Evolutionary conservation across 2,888 invertebrate species (phyloP).

Genomic region (Scaptomyza tumidula): DNA sequence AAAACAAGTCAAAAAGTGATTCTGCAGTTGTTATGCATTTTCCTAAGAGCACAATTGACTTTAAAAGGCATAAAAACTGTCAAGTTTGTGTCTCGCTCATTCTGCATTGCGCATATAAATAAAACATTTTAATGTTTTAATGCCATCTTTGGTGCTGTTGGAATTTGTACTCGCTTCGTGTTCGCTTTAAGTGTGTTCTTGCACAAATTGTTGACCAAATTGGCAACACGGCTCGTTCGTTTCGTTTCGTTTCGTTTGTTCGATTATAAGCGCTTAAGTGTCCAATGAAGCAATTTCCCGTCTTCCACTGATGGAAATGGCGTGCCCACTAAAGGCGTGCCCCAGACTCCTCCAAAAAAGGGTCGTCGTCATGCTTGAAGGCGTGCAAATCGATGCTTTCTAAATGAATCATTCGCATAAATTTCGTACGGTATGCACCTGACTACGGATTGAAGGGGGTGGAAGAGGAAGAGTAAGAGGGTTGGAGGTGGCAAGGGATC

Average conservation of each 20-base stretch:
- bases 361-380: constrained; percentile 37
- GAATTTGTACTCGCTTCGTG: constrained; percentile 47
- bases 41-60: constrained; percentile 20
- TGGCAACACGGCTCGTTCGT: constrained; percentile 46
- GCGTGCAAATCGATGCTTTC: constrained; percentile 50
- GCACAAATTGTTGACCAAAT: constrained; percentile 66
- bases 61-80: constrained; percentile 20
- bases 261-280: constrained; percentile 28
- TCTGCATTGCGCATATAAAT: constrained; percentile 5
- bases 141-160: constrained; percentile 60
- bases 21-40: constrained; percentile 18
- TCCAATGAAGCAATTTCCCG: constrained; percentile 62
- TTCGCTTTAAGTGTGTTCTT: constrained; percentile 21
- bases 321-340: constrained; percentile 40
- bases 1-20: background rate
- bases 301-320: constrained; percentile 57
- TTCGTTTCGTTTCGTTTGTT: background rate
- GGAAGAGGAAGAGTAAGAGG: background rate
- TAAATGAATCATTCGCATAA: constrained; percentile 60
- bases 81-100: background rate
- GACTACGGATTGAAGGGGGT: constrained; percentile 12
- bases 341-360: constrained; percentile 38
- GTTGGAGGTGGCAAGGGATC: background rate
- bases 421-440: constrained; percentile 49
- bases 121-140: constrained; percentile 54